Evolutionary conservation across 2,888 invertebrate species (phyloP), one percentile per base, ranked within the genome.

Genomic region (Tanypteryx hageni): DNA sequence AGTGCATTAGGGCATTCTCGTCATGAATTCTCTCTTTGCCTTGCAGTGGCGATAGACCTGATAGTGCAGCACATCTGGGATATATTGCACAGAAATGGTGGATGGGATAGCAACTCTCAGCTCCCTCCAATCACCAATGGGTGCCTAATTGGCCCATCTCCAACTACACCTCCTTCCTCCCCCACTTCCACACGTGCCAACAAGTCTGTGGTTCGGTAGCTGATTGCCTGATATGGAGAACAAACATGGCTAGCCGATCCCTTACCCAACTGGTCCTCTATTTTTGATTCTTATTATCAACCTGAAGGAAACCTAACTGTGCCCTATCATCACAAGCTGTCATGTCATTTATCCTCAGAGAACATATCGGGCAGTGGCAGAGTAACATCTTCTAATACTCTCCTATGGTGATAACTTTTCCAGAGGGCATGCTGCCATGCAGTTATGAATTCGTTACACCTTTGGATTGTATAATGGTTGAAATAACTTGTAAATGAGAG

Each of bases 21-120:
- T 83, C 57, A 83, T 92, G 76, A 57, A 44, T 92, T 64, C 68
- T 92, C 56, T 92, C 56, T 83, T 92, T 83, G 56, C 82, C 64
- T 92, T 92, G 31, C 92, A 92, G 92, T 92, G 61, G 99, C 99
- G 96, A 99, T 99, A 96, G 99, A 99, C 96, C 97, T 99, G 95
- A 99, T 99, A 96, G 99, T 99, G 94, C 99, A 99, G 96, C 99
- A 99, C 97, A 99, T 99, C 96, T 97, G 99, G 97, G 99, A 99
- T 96, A 97, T 99, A 95, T 97, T 99, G 96, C 97, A 96, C 95
- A 93, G 83, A 44, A 83, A 57, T 83, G 89, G 89, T 61, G 89
- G 89, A 31, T 27, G 22, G 31, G 86, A 31, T 61, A 61, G 22
- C 68, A 83, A 44, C 22, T 57, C 83, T 10, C 83, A 83, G 83